Conservation (phyloP, 2,113 vertebrate species). For the Pelodiscus sinensis region DNA sequence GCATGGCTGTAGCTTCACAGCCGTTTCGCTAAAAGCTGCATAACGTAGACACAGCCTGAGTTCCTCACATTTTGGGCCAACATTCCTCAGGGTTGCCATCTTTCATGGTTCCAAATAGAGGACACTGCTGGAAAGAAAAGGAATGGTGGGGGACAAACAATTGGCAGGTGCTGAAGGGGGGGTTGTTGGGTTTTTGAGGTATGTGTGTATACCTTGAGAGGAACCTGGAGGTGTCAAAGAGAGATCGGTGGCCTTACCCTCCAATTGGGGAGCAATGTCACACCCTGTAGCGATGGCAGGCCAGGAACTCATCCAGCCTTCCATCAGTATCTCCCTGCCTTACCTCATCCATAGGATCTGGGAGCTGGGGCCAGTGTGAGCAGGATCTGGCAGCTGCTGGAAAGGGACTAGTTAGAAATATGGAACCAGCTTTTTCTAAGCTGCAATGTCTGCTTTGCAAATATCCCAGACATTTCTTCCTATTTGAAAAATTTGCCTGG, state of each 20-base stretch:
- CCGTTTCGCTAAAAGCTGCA: no score
- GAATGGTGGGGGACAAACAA: neutral
- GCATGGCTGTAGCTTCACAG: no score
- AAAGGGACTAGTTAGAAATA: neutral
- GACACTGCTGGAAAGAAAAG: neutral
- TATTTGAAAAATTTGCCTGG: no score
- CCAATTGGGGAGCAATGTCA: neutral
- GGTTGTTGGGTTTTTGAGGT: no score
- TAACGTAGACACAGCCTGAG: no score
- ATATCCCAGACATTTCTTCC: neutral
- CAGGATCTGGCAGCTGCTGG: neutral
- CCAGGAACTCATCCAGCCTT: neutral
- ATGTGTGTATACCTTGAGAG: neutral
- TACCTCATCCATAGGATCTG: neutral
- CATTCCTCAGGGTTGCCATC: neutral
- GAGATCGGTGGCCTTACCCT: neutral
- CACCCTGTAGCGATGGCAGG: neutral
- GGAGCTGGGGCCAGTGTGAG: neutral
- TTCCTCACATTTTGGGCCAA: neutral
- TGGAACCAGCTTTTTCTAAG: neutral
- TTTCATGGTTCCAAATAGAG: neutral
- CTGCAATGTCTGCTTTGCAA: neutral
- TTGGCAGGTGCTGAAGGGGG: neutral
- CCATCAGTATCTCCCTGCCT: neutral
- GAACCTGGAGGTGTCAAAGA: rapidly evolving